Conservation (phyloP, 2,888 invertebrate species). For the Nephrotoma appendiculata region DNA sequence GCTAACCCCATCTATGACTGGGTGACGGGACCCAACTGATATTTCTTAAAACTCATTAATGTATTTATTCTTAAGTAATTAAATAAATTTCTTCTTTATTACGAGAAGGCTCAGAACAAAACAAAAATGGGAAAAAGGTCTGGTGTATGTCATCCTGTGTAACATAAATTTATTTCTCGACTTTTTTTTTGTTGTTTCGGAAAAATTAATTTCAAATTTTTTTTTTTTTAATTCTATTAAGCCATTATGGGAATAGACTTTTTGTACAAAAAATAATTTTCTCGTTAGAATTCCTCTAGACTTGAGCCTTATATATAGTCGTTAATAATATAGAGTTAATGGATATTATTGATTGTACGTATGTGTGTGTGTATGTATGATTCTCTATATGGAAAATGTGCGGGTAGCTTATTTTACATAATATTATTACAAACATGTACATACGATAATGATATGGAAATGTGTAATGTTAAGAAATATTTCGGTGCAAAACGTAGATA, state of each 20-base stretch:
- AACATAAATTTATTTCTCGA: not conserved
- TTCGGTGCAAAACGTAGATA: not conserved
- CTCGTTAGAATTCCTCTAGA: not conserved
- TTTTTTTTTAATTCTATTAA: not conserved
- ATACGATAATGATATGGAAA: not conserved
- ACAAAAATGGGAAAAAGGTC: not conserved
- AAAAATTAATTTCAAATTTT: not conserved
- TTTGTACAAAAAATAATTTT: not conserved
- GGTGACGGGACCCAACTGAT: not conserved
- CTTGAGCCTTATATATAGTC: not conserved
- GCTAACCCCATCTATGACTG: not conserved
- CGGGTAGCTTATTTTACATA: not conserved
- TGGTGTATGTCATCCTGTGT: not conserved
- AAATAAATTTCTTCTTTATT: not conserved
- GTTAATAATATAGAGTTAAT: not conserved
- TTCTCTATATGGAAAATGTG: not conserved
- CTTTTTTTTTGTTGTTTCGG: not conserved
- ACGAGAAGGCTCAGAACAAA: not conserved
- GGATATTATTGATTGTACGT: not conserved
- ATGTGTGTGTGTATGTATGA: not conserved
- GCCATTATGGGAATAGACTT: not conserved
- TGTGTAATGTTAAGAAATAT: not conserved
- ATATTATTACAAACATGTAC: not conserved
- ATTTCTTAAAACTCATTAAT: not conserved
- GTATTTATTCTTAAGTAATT: not conserved